A percentile compares a stretch with the other conserved stretches of the same genome.
phyloP scores from a whole-genome alignment of 2,113 vertebrate species.

The Apeltes quadracus region DNA sequence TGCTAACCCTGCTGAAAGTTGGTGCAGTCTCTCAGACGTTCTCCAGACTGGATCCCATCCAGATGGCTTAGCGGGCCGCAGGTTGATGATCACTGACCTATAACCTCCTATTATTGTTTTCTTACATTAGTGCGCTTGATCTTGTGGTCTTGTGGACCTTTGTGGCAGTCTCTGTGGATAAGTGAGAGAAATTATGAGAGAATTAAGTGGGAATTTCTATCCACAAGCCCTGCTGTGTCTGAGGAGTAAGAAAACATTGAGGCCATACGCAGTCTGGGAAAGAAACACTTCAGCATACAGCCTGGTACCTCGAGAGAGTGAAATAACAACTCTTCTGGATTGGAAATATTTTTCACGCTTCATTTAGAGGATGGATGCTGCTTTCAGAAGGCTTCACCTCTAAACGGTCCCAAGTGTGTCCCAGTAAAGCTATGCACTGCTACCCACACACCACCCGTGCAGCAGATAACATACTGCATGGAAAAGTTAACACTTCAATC shows the following conservation, averaged over 20 bases:
- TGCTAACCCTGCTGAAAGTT: neutral
- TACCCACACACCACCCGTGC: neutral
- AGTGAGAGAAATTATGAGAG: slow-evolving; percentile 30
- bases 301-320: slow-evolving; percentile 3
- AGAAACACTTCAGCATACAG: neutral
- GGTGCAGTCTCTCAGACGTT: slow-evolving; percentile 10
- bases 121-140: neutral
- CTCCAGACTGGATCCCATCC: slow-evolving; percentile 27
- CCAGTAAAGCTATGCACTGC: neutral
- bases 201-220: slow-evolving; percentile 30
- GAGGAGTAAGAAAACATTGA: slow-evolving; percentile 48
- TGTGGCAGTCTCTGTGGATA: neutral
- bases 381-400: slow-evolving; percentile 15
- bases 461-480: neutral
- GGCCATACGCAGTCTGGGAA: slow-evolving; percentile 12
- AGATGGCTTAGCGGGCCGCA: too few species aligned
- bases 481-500: neutral
- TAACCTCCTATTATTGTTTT: slow-evolving; percentile 18
- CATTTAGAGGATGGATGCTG: slow-evolving; percentile 41
- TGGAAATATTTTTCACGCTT: slow-evolving; percentile 15
- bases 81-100: too few species aligned
- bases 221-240: slow-evolving; percentile 19
- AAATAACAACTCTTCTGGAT: slow-evolving; percentile 20
- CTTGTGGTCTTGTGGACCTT: slow-evolving; percentile 1
- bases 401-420: slow-evolving; percentile 6